Evolutionary conservation across 2,113 vertebrate species (phyloP).

Genomic region (Pardalotus punctatus): DNA sequence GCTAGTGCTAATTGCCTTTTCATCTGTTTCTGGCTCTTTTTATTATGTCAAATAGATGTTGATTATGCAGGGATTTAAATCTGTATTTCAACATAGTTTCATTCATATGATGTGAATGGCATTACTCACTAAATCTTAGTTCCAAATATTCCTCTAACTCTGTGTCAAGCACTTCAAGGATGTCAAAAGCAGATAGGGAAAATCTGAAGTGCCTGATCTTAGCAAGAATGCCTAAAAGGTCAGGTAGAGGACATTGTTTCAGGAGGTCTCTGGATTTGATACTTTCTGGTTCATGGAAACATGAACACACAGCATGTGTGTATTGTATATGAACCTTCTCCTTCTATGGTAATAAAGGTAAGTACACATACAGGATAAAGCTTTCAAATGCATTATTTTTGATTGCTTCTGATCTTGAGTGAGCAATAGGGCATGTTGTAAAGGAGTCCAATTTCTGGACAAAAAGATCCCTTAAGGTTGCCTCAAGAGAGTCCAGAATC

Average conservation of each 20-base stretch:
- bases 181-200: background rate
- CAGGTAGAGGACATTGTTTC: background rate
- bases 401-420: background rate
- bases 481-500: background rate
- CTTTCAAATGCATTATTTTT: background rate
- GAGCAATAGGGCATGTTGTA: background rate
- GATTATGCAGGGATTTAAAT: background rate
- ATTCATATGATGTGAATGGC: background rate
- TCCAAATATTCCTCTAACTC: background rate
- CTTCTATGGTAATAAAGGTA: background rate
- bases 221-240: background rate
- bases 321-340: background rate
- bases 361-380: background rate
- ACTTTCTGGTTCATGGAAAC: background rate
- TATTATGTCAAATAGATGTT: background rate
- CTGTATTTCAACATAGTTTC: background rate
- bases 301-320: background rate
- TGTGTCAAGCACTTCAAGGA: constrained; percentile 1
- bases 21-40: constrained; percentile 7
- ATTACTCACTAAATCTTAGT: background rate
- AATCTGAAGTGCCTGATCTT: constrained; percentile 25
- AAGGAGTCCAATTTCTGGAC: background rate
- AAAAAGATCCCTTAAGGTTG: background rate
- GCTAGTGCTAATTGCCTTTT: constrained; percentile 16
- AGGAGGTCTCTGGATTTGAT: background rate